Evolutionary conservation across 64 coral and sea anemone species (phyloP).

Genomic region (Actinia equina): DNA sequence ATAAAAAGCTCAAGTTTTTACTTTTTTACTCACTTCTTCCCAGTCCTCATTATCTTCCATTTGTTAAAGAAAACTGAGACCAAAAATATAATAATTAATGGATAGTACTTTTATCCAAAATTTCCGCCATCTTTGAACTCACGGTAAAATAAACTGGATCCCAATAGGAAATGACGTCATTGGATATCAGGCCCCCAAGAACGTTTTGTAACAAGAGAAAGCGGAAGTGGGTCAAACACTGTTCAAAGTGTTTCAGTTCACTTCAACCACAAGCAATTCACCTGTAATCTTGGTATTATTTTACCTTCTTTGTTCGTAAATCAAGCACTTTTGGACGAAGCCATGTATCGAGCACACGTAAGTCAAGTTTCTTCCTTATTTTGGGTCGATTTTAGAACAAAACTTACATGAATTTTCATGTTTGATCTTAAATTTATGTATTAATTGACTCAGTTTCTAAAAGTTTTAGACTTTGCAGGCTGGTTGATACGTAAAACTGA

Average conservation of each 20-base stretch:
- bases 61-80: neutral
- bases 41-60: conserved; percentile 37
- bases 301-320: conserved; percentile 1
- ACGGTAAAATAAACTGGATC: neutral
- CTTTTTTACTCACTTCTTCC: conserved; percentile 57
- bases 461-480: neutral
- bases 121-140: neutral
- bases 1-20: neutral
- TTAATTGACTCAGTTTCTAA: neutral
- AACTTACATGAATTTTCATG: neutral
- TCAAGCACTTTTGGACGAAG: conserved; percentile 9
- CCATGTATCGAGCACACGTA: conserved; percentile 56
- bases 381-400: neutral
- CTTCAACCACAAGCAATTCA: conserved; percentile 5
- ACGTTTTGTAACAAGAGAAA: neutral
- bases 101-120: neutral
- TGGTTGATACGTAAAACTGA: neutral
- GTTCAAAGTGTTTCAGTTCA: neutral
- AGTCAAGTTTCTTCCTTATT: neutral
- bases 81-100: neutral
- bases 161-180: conserved; percentile 12
- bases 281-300: conserved; percentile 14
- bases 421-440: neutral
- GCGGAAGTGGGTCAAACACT: neutral
- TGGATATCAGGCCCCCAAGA: neutral